Evolutionary conservation across 2,797 vertebrate genomes (phyloP).

Genomic region (Mastacembelus armatus): DNA sequence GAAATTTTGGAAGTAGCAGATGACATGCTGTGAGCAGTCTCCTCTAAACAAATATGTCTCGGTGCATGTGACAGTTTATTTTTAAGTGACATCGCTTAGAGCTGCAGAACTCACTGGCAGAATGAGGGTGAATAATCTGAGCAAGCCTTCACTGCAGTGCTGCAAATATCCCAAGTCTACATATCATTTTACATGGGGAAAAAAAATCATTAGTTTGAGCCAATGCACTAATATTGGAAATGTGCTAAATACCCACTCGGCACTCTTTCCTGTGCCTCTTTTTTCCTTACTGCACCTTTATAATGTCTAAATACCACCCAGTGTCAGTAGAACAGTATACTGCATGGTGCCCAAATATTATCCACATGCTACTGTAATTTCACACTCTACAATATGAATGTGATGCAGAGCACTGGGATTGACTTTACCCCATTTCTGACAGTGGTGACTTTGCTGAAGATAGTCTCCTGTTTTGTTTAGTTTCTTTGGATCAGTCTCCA

Average conservation of each 20-base stretch:
- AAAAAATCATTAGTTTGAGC: not conserved
- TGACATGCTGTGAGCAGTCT: conserved; percentile 38
- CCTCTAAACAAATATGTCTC: conserved; percentile 46
- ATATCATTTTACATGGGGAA: not conserved
- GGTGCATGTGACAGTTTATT: conserved; percentile 66
- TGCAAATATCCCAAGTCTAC: conserved; percentile 5
- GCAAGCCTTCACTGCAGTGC: conserved; percentile 26
- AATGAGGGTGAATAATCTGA: conserved; percentile 59
- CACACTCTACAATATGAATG: conserved; percentile 29
- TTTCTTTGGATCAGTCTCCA: not conserved
- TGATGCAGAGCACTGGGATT: conserved; percentile 16
- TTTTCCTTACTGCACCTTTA: not conserved
- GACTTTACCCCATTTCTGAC: conserved; percentile 17
- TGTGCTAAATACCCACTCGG: not conserved
- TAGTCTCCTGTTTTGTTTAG: conserved; percentile 4
- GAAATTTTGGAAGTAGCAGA: conserved; percentile 27
- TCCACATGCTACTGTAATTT: conserved; percentile 50
- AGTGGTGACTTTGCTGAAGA: conserved; percentile 18
- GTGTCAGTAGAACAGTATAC: conserved; percentile 1
- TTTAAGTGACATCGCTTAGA: conserved; percentile 58
- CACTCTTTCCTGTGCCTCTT: not conserved
- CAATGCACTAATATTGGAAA: not conserved
- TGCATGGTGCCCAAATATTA: conserved; percentile 29
- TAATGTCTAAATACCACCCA: conserved; percentile 5
- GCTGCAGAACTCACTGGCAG: conserved; percentile 56